Conservation (phyloP, 2,888 invertebrate genomes). For the Autographa pulchrina region DNA sequence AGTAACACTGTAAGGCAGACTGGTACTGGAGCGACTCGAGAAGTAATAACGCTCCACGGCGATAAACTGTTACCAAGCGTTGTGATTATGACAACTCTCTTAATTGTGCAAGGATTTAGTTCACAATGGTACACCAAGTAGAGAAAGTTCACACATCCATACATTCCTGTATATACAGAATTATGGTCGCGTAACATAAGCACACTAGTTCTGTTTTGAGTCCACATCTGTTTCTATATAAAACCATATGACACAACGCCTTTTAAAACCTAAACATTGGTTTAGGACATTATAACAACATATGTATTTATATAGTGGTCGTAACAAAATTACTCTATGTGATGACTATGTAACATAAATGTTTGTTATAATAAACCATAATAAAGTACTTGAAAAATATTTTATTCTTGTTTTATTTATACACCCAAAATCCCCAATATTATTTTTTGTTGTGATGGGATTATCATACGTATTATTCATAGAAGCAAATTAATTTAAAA, state of each 20-base stretch:
- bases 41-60: conserved; percentile 1
- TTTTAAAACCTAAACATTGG: conserved; percentile 48
- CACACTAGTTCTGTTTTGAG: neutral
- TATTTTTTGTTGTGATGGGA: too few relatives aligned
- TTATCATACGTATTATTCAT: too few relatives aligned
- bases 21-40: neutral
- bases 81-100: conserved; percentile 11
- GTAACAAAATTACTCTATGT: conserved; percentile 62
- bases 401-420: conserved; percentile 54
- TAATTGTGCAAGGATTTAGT: neutral
- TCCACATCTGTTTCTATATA: conserved; percentile 8
- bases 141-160: neutral
- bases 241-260: conserved; percentile 40
- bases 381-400: conserved; percentile 63
- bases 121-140: neutral
- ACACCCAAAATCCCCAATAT: neutral
- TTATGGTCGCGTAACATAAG: neutral
- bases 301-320: conserved; percentile 50
- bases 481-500: too few relatives aligned
- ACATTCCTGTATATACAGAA: neutral
- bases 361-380: conserved; percentile 74
- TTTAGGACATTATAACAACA: conserved; percentile 55
- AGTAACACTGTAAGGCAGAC: neutral
- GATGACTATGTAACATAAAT: conserved; percentile 70
- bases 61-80: neutral